Conservation (phyloP, 1,140 invertebrate species). For the Rhopalosiphum maidis region DNA sequence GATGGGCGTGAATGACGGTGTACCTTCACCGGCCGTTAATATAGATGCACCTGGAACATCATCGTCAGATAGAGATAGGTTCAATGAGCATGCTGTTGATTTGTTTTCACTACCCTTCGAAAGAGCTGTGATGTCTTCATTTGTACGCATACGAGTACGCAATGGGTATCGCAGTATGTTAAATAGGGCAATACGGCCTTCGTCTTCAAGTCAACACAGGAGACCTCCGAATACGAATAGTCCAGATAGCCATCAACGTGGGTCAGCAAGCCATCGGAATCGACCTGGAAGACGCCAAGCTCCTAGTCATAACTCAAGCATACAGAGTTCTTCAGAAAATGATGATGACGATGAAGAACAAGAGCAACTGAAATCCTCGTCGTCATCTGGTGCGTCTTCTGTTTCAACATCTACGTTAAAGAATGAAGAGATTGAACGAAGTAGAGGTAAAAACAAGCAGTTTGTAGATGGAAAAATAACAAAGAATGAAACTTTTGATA, state of each 20-base stretch:
- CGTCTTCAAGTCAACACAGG: neutral
- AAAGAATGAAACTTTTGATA: neutral
- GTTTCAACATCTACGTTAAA: neutral
- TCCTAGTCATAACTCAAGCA: neutral
- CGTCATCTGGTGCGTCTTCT: neutral
- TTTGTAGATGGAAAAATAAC: neutral
- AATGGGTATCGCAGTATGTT: neutral
- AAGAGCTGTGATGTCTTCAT: neutral
- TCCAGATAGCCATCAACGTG: neutral
- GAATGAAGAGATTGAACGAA: neutral
- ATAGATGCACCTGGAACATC: neutral
- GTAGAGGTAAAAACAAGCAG: neutral
- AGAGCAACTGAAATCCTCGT: neutral
- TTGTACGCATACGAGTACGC: too few species aligned
- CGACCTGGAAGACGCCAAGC: neutral
- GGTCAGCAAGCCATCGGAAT: neutral
- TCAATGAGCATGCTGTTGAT: neutral
- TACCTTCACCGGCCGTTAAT: neutral
- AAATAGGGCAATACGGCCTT: neutral
- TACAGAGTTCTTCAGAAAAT: neutral
- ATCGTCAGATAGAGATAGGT: accelerated
- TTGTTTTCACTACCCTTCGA: neutral
- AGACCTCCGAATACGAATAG: neutral
- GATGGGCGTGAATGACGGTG: neutral
- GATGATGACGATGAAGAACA: neutral